Conservation (phyloP, 1,140 invertebrate species). For the Cataglyphis hispanica region DNA sequence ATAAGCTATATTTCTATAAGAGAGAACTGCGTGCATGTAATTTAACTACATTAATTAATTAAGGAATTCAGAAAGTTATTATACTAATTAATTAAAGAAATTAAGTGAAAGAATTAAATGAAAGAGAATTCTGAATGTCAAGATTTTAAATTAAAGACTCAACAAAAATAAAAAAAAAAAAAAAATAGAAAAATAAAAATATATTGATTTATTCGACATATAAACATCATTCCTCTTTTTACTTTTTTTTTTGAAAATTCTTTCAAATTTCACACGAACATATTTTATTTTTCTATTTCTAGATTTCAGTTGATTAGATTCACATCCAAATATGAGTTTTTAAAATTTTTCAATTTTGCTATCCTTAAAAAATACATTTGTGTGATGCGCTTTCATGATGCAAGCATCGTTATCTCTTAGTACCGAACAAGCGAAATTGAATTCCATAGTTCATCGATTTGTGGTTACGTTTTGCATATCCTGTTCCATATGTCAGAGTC, state of each 20-base stretch:
- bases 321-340: not conserved
- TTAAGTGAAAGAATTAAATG: not conserved
- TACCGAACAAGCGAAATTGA: constrained; percentile 1
- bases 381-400: no score
- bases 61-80: not conserved
- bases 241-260: no score
- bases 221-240: not conserved
- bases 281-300: not conserved
- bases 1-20: not conserved
- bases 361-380: not conserved
- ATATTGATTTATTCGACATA: not conserved
- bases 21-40: no score
- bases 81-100: no score
- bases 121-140: not conserved
- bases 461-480: constrained; percentile 12
- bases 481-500: constrained; percentile 1
- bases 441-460: constrained; percentile 14
- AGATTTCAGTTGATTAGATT: not conserved
- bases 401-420: not conserved
- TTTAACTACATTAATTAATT: not conserved
- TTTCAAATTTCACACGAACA: not conserved
- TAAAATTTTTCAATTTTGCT: not conserved
- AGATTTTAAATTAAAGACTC: not conserved
- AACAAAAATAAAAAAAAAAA: not conserved
- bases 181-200: not conserved